Evolutionary conservation across 2,797 vertebrate species (phyloP).

Genomic region (Eutrigla gurnardus): DNA sequence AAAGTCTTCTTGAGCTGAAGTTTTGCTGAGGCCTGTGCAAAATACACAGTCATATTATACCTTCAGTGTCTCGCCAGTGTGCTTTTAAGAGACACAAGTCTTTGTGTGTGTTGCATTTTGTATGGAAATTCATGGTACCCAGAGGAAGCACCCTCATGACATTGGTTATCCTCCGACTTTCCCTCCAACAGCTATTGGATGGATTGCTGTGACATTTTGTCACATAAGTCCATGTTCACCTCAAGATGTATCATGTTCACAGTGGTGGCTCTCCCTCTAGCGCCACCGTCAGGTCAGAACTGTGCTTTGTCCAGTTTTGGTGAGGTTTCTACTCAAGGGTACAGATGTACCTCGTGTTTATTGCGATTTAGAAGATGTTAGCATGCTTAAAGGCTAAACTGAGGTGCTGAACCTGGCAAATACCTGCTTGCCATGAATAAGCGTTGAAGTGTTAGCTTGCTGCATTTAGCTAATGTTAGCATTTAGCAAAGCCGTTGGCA

Average conservation of each 20-base stretch:
- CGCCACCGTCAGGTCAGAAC: neutral
- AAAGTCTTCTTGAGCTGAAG: conserved; percentile 27
- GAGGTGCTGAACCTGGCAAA: neutral
- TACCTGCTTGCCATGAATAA: neutral
- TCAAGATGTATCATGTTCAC: neutral
- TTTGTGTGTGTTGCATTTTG: neutral
- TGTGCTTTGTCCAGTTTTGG: neutral
- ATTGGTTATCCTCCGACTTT: too few relatives aligned
- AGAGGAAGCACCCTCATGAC: neutral
- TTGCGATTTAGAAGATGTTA: neutral
- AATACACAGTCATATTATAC: conserved; percentile 20
- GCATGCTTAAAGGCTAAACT: neutral
- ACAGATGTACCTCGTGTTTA: neutral
- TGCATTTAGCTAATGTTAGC: neutral
- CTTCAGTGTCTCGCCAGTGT: conserved; percentile 24
- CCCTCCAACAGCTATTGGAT: too few relatives aligned
- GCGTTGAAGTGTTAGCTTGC: too few relatives aligned
- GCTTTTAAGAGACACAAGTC: neutral
- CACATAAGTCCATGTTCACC: neutral
- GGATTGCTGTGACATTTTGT: neutral
- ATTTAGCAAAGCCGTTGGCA: neutral
- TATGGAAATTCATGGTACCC: neutral
- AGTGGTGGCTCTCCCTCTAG: neutral
- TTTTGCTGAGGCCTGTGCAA: conserved; percentile 18
- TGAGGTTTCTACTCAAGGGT: too few relatives aligned